Conservation (phyloP, 2,888 invertebrate genomes). For the Pterobdella sp. region DNA sequence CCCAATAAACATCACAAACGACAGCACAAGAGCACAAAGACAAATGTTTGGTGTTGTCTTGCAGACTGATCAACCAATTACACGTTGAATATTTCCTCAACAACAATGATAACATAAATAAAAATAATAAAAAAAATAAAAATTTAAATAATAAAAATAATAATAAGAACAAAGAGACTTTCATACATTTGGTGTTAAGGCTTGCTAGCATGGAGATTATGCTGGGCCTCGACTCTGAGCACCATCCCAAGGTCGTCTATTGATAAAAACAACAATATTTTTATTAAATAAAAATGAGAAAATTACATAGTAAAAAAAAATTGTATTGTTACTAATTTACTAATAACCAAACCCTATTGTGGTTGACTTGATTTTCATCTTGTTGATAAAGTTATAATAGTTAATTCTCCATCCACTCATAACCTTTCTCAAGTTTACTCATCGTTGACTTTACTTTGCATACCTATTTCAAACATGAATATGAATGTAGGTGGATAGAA, state of each 20-base stretch:
- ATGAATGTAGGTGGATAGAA: not conserved
- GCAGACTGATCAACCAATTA: not conserved
- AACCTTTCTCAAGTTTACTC: not conserved
- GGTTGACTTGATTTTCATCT: not conserved
- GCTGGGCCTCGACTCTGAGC: constrained; percentile 6
- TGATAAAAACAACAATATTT: not conserved
- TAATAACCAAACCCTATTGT: not conserved
- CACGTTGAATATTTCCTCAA: not conserved
- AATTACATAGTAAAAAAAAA: not conserved
- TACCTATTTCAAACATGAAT: too few species aligned
- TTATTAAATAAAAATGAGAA: not conserved
- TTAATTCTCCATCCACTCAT: not conserved
- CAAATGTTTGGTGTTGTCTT: constrained; percentile 3
- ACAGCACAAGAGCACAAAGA: constrained; percentile 9
- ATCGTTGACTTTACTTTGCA: not conserved
- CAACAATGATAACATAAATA: not conserved
- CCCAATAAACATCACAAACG: too few species aligned
- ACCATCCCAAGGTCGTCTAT: constrained; percentile 2
- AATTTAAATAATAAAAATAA: constrained; percentile 2
- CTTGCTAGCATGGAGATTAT: constrained; percentile 6
- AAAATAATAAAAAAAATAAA: not conserved
- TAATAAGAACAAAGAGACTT: not conserved
- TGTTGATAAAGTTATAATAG: not conserved
- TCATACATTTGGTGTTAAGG: not conserved
- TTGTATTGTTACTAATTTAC: not conserved